phyloP scores from a whole-genome alignment of 2,888 invertebrate genomes.

The Terebella lapidaria region DNA sequence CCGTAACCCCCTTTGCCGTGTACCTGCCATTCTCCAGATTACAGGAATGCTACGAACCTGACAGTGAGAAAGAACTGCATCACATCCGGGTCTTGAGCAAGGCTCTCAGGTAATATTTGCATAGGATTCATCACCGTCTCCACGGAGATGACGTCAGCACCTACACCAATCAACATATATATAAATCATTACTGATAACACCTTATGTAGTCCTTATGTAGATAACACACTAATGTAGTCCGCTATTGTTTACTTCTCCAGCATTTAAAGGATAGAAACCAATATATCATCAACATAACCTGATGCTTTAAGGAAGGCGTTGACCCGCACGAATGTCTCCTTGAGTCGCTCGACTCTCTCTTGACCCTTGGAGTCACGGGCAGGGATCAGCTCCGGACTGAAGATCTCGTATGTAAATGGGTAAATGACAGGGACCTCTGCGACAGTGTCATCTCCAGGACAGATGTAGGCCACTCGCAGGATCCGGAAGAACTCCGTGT shows the following conservation, averaged over 20 bases:
- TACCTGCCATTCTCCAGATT: neutral
- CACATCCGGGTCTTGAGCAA: too few species aligned
- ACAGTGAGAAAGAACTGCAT: constrained; percentile 19
- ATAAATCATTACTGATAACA: neutral
- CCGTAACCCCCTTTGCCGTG: neutral
- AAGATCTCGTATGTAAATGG: constrained; percentile 28
- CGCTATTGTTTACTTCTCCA: neutral
- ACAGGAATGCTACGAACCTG: constrained; percentile 7
- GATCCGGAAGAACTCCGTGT: constrained; percentile 24
- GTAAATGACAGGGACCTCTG: constrained; percentile 10
- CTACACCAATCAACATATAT: constrained; percentile 1
- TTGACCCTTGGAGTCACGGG: constrained; percentile 9
- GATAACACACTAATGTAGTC: neutral
- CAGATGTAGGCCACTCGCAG: constrained; percentile 20
- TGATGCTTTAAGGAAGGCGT: constrained; percentile 17
- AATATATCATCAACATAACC: too few species aligned
- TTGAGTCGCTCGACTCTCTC: constrained; percentile 24
- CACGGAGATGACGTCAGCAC: constrained; percentile 16
- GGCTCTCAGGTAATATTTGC: too few species aligned
- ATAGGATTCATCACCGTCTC: constrained; percentile 23
- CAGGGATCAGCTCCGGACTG: constrained; percentile 23
- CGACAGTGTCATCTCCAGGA: constrained; percentile 3
- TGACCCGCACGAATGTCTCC: constrained; percentile 21
- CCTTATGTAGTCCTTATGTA: too few species aligned
- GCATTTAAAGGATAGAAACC: too few species aligned